Evolutionary conservation across 2,113 vertebrate genomes (phyloP).

Genomic region (Laticauda colubrina): DNA sequence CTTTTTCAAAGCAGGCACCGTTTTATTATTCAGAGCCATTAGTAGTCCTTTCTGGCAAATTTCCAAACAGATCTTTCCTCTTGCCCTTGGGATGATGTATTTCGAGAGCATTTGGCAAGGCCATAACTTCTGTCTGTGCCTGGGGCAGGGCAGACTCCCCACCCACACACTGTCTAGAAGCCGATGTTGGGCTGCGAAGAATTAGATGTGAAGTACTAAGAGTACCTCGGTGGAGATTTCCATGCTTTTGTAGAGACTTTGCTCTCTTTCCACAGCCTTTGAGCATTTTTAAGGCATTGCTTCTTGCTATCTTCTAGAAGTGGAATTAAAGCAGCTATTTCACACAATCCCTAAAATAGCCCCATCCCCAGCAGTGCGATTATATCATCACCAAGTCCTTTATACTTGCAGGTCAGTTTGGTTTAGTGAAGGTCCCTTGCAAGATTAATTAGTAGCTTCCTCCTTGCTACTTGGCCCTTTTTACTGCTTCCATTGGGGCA

Average conservation of each 20-base stretch:
- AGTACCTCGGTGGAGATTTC: not conserved
- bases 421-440: not conserved
- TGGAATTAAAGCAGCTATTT: not conserved
- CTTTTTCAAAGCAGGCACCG: not conserved
- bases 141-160: not conserved
- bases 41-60: not conserved
- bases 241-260: not conserved
- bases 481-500: not conserved
- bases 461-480: not conserved
- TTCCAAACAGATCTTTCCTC: not conserved
- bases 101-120: not conserved
- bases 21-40: not conserved
- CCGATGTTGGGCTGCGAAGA: not conserved
- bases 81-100: not conserved
- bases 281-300: not conserved
- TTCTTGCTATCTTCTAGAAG: not conserved
- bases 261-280: not conserved
- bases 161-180: not conserved
- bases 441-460: not conserved
- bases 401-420: not conserved
- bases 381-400: not conserved
- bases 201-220: not conserved
- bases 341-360: not conserved
- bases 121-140: not conserved
- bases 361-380: not conserved